These are phyloP conservation scores for Plutella xylostella DNA, from an alignment of 2,888 invertebrate genomes.

Conservation along the genomic window DNA sequence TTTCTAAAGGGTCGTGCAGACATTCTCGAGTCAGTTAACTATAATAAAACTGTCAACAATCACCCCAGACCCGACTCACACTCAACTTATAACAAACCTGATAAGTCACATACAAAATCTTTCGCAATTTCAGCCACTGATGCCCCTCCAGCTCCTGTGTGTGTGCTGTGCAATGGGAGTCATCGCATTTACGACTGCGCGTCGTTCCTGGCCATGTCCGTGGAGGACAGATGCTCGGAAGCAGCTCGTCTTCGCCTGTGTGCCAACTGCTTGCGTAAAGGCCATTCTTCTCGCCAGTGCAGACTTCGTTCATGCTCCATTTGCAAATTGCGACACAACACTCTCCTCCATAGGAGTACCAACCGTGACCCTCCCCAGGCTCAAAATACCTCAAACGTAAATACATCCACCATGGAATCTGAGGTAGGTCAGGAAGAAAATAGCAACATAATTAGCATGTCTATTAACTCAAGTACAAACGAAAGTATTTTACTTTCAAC, in stretches of 20 bases:
- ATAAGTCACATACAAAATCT: neutral
- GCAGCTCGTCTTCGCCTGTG: slow-evolving; percentile 2
- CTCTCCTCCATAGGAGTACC: neutral
- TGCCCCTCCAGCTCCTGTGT: neutral
- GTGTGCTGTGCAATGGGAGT: slow-evolving; percentile 1
- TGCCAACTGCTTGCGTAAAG: neutral
- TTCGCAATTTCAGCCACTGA: neutral
- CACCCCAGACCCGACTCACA: too few relatives aligned
- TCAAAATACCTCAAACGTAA: too few relatives aligned
- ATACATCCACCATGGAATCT: too few relatives aligned
- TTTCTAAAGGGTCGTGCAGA: slow-evolving; percentile 9
- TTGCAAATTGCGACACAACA: neutral
- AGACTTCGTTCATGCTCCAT: neutral
- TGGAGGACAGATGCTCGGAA: neutral
- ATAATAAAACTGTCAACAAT: neutral
- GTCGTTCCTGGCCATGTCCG: neutral
- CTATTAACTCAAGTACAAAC: neutral
- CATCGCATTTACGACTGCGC: slow-evolving; percentile 10
- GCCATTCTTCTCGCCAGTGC: neutral
- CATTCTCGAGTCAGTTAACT: slow-evolving; percentile 7
- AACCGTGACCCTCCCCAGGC: too few relatives aligned
- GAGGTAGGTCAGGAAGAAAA: too few relatives aligned
- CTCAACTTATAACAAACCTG: neutral
- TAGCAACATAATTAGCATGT: neutral
- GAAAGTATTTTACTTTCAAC: slow-evolving; percentile 13